These are phyloP conservation scores for Oscheius onirici DNA, from an alignment of 2,888 invertebrate genomes.

Conservation along the genomic window DNA sequence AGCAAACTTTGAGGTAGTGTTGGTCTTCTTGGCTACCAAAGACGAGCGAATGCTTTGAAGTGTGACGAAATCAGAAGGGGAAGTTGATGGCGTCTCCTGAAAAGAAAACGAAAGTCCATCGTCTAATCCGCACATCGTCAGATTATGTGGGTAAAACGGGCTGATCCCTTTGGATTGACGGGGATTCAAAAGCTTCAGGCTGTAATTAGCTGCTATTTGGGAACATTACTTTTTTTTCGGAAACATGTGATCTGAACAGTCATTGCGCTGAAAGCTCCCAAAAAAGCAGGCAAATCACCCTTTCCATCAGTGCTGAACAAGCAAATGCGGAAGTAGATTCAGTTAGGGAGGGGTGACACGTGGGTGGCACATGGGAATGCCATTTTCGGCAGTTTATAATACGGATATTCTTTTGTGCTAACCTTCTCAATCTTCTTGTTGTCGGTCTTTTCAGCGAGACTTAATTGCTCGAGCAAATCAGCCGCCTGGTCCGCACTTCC, in stretches of 20 bases:
- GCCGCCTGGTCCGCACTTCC: conserved; percentile 38
- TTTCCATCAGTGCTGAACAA: background rate
- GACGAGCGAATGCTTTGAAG: conserved; percentile 67
- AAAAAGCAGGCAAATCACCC: too few relatives aligned
- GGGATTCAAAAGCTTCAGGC: too few relatives aligned
- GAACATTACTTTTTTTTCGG: too few relatives aligned
- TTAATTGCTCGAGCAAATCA: conserved; percentile 38
- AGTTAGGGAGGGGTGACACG: background rate
- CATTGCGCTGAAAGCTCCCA: too few relatives aligned
- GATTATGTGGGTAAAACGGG: too few relatives aligned
- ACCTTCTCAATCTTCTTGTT: conserved; percentile 28
- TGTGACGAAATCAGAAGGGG: conserved; percentile 65
- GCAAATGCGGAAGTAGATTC: conserved; percentile 11
- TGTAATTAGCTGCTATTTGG: too few relatives aligned
- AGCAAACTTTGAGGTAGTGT: conserved; percentile 67
- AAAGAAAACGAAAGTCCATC: conserved; percentile 37
- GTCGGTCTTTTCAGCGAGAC: conserved; percentile 35
- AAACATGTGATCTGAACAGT: too few relatives aligned
- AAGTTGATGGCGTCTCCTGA: conserved; percentile 39
- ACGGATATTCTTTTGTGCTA: too few relatives aligned
- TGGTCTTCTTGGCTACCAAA: conserved; percentile 68
- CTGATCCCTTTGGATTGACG: too few relatives aligned
- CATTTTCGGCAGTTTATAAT: background rate
- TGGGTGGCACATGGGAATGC: conserved; percentile 1
- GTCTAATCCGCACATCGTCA: background rate